Conservation (phyloP, 1,140 invertebrate genomes). For the Neodiprion pinetum region DNA sequence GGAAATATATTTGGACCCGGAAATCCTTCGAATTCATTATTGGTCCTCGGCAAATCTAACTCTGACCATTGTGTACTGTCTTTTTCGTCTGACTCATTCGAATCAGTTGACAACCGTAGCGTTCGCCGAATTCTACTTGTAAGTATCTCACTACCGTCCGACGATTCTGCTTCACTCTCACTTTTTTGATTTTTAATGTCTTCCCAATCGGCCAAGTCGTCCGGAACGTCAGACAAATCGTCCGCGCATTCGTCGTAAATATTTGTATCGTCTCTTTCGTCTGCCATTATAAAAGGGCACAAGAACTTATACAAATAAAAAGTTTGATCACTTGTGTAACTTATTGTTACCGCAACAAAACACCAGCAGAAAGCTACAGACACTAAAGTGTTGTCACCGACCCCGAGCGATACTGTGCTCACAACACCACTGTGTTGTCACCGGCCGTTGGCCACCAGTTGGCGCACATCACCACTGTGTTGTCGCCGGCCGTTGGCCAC, state of each 20-base stretch:
- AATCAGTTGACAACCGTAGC: conserved; percentile 16
- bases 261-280: conserved; percentile 20
- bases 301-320: conserved; percentile 22
- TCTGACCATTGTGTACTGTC: conserved; percentile 9
- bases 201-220: conserved; percentile 10
- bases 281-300: conserved; percentile 14
- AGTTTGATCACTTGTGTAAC: conserved; percentile 17
- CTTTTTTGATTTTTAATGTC: not conserved
- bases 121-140: conserved; percentile 6
- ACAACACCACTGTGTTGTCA: not conserved
- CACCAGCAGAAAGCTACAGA: not conserved
- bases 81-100: conserved; percentile 11
- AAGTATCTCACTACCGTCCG: conserved; percentile 7
- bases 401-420: conserved; percentile 1
- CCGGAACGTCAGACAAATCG: conserved; percentile 13
- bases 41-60: conserved; percentile 17
- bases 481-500: too few relatives aligned
- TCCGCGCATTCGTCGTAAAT: not conserved
- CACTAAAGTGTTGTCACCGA: too few relatives aligned
- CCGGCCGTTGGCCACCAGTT: too few relatives aligned
- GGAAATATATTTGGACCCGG: conserved; percentile 23
- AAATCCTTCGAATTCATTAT: conserved; percentile 23
- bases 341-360: conserved; percentile 21
- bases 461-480: too few relatives aligned
- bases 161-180: conserved; percentile 17